Conservation (phyloP, 1,140 invertebrate genomes). For the Drosophila azteca region DNA sequence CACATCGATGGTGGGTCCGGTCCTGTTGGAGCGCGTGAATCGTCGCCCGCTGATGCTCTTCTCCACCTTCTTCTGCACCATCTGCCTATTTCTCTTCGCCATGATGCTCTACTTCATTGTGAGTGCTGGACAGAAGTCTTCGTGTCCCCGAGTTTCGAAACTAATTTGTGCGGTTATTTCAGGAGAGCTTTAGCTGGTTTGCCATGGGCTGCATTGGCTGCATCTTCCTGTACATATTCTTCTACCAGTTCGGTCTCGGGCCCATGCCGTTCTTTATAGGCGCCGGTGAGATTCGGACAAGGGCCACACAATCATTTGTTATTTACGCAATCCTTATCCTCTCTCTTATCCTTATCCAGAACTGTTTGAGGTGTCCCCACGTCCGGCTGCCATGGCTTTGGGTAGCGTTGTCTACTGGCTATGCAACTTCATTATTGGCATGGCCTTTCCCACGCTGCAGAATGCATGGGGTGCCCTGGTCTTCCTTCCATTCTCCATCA, state of each 20-base stretch:
- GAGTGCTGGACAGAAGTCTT: constrained; percentile 63
- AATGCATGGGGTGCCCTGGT: constrained; percentile 86
- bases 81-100: constrained; percentile 85
- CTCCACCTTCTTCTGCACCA: constrained; percentile 84
- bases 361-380: constrained; percentile 93
- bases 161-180: neutral
- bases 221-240: constrained; percentile 90
- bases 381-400: constrained; percentile 93
- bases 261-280: constrained; percentile 94
- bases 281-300: constrained; percentile 47
- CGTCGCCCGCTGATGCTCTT: constrained; percentile 85
- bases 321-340: neutral
- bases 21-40: constrained; percentile 85
- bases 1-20: constrained; percentile 86
- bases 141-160: too few species aligned
- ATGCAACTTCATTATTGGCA: constrained; percentile 93
- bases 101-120: constrained; percentile 86
- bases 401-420: constrained; percentile 95
- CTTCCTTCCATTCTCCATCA: constrained; percentile 88
- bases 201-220: constrained; percentile 86
- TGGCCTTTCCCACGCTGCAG: constrained; percentile 89
- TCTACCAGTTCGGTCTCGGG: constrained; percentile 92
- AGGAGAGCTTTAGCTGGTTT: constrained; percentile 87
- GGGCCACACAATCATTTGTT: neutral
- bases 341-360: constrained; percentile 84